phyloP scores from a whole-genome alignment of 2,797 vertebrate species.

The Lerista edwardsae region DNA sequence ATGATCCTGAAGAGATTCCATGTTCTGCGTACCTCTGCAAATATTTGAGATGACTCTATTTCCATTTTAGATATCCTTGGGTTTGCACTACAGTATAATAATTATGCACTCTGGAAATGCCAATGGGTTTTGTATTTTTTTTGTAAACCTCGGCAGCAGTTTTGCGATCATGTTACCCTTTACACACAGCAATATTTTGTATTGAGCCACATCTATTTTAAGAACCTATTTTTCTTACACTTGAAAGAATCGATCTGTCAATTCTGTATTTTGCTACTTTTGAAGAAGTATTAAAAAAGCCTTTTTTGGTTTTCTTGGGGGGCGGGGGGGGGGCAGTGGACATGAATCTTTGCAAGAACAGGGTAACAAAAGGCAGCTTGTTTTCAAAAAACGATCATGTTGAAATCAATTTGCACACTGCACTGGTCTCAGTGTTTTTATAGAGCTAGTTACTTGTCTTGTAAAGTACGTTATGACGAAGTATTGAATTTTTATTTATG shows the following conservation, averaged over 20 bases:
- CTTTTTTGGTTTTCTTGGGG: conserved; percentile 57
- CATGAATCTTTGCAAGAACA: conserved; percentile 71
- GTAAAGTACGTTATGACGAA: conserved; percentile 57
- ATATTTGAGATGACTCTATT: conserved; percentile 79
- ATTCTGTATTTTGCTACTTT: conserved; percentile 81
- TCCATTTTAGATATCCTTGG: conserved; percentile 63
- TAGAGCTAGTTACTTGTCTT: conserved; percentile 65
- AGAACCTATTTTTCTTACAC: conserved; percentile 79
- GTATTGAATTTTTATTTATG: conserved; percentile 50
- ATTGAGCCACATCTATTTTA: conserved; percentile 78
- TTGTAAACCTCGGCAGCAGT: conserved; percentile 68
- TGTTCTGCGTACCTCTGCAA: conserved; percentile 89
- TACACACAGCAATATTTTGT: conserved; percentile 79
- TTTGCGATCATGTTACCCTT: conserved; percentile 75
- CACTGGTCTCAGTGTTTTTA: conserved; percentile 67
- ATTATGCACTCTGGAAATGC: conserved; percentile 76
- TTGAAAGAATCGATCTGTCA: conserved; percentile 69
- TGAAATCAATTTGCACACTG: conserved; percentile 65
- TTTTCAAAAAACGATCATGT: conserved; percentile 68
- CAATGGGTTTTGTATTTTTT: conserved; percentile 78
- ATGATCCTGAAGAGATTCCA: conserved; percentile 96
- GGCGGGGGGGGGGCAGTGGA: conserved; percentile 59
- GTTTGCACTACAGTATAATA: conserved; percentile 76
- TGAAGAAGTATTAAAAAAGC: conserved; percentile 65
- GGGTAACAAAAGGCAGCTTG: conserved; percentile 67